Percentiles rank a stretch among this genome's conserved stretches.
Evolutionary conservation across 2,888 invertebrate species (phyloP).

Genomic region (Chloromyia formosa): DNA sequence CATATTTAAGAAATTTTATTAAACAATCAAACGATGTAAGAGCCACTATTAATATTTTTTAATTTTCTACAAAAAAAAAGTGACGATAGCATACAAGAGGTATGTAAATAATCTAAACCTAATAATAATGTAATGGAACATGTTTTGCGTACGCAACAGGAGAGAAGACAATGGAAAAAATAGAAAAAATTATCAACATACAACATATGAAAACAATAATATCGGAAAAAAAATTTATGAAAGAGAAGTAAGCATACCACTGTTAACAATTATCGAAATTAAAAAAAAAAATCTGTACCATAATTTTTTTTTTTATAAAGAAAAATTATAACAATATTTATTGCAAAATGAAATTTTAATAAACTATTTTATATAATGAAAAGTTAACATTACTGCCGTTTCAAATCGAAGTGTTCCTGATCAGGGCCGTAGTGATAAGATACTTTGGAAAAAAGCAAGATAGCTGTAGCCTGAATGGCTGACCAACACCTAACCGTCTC

Average conservation of each 20-base stretch:
- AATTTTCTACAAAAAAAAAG: slow-evolving; percentile 29
- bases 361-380: slow-evolving; percentile 41
- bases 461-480: too few species aligned
- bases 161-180: background rate
- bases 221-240: background rate
- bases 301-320: slow-evolving; percentile 37
- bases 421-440: too few species aligned
- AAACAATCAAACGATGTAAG: background rate
- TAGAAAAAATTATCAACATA: background rate
- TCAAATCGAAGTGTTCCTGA: too few species aligned
- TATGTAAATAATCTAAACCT: too few species aligned
- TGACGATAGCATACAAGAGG: too few species aligned
- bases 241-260: slow-evolving; percentile 20
- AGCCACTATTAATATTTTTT: background rate
- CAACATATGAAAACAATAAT: background rate
- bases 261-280: slow-evolving; percentile 40
- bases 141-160: background rate
- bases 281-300: slow-evolving; percentile 23
- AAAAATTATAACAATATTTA: slow-evolving; percentile 40
- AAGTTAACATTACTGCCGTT: too few species aligned
- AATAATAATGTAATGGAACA: slow-evolving; percentile 25
- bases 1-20: background rate
- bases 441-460: too few species aligned
- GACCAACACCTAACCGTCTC: too few species aligned
- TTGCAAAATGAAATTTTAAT: slow-evolving; percentile 39